phyloP scores from a whole-genome alignment of 2,888 invertebrate genomes.

The Melangyna quadrimaculata region DNA sequence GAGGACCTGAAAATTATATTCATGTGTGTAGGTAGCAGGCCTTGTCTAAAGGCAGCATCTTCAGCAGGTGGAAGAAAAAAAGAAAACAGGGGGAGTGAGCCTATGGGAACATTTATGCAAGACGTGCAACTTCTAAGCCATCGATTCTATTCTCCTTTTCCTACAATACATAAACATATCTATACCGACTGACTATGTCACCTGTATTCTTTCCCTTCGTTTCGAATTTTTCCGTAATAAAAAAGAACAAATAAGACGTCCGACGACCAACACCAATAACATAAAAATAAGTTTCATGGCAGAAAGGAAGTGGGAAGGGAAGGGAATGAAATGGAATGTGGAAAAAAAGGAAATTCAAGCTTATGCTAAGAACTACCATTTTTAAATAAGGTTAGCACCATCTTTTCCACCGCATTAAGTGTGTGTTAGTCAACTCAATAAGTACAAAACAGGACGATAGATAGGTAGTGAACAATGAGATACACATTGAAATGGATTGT shows the following conservation, averaged over 20 bases:
- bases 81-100: neutral
- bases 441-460: conserved; percentile 10
- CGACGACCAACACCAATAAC: no score
- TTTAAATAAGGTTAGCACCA: conserved; percentile 49
- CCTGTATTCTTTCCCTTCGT: neutral
- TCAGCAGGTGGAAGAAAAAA: neutral
- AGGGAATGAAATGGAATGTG: neutral
- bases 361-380: conserved; percentile 46
- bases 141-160: conserved; percentile 22
- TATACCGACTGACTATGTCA: neutral
- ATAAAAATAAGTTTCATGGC: neutral
- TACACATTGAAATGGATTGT: neutral
- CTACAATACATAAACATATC: neutral
- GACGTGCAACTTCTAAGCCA: conserved; percentile 47
- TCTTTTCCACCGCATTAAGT: conserved; percentile 39
- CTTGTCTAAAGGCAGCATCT: neutral
- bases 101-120: conserved; percentile 49
- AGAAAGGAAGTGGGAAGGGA: neutral
- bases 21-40: conserved; percentile 18
- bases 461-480: conserved; percentile 5
- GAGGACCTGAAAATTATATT: conserved; percentile 43
- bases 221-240: neutral
- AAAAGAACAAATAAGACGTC: neutral
- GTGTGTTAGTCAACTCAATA: conserved; percentile 38
- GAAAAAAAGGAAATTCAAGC: conserved; percentile 22